Conservation (phyloP, 2,113 vertebrate genomes). For the Balaeniceps rex region DNA sequence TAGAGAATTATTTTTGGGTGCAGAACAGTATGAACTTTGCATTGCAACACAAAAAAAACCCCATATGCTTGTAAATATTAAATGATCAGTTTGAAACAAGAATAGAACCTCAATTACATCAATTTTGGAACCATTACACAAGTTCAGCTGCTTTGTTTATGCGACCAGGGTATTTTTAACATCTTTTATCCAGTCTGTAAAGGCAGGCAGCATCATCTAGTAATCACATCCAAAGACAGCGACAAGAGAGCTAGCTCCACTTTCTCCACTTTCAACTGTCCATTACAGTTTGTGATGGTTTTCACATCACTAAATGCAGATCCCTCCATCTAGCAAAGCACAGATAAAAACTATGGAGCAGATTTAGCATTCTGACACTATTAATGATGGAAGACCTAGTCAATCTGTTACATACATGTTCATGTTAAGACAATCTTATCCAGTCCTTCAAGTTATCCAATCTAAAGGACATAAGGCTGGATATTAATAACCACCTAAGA, state of each 20-base stretch:
- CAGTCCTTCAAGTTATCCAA: neutral
- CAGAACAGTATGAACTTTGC: neutral
- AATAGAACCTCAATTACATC: neutral
- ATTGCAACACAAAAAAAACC: neutral
- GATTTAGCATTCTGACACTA: neutral
- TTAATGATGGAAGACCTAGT: neutral
- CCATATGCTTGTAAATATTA: slow-evolving; percentile 20
- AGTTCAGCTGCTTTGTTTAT: slow-evolving; percentile 8
- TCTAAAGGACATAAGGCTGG: neutral
- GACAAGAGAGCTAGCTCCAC: neutral
- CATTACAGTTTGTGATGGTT: neutral
- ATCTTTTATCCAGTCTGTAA: neutral
- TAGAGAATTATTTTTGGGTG: slow-evolving; percentile 36
- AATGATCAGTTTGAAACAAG: neutral
- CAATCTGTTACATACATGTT: neutral
- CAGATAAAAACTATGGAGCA: neutral
- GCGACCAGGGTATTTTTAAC: neutral
- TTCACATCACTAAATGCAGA: neutral
- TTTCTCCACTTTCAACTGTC: neutral
- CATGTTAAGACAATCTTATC: neutral
- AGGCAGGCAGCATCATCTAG: neutral
- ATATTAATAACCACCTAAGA: neutral
- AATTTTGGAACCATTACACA: neutral
- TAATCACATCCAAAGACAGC: neutral
- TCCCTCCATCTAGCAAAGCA: neutral